Evolutionary conservation across 2,797 vertebrate species (phyloP).

Genomic region (Micromesistius poutassou): DNA sequence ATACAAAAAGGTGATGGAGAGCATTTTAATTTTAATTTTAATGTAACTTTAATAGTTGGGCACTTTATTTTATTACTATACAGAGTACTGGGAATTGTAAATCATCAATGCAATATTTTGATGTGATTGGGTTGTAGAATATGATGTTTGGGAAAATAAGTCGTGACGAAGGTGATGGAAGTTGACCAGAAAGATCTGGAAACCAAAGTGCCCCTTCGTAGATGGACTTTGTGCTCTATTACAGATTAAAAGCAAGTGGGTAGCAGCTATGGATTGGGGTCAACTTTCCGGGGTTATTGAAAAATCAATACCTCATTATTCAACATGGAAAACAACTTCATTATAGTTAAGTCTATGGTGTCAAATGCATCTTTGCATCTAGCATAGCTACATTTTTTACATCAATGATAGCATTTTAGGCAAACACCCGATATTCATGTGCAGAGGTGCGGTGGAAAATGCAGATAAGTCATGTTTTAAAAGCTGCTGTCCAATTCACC

Average conservation of each 20-base stretch:
- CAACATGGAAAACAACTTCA: background rate
- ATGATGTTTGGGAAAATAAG: background rate
- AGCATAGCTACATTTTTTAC: background rate
- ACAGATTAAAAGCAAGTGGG: background rate
- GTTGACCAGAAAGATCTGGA: background rate
- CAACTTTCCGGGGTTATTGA: too few species aligned
- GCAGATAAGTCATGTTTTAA: background rate
- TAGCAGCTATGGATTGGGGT: background rate
- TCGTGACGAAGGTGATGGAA: background rate
- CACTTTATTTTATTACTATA: background rate
- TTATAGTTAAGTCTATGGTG: background rate
- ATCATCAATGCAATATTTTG: background rate
- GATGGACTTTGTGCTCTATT: background rate
- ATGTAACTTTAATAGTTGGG: background rate
- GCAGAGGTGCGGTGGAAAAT: background rate
- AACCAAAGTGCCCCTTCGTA: background rate
- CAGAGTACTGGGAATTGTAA: background rate
- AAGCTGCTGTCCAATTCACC: background rate
- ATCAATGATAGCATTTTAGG: background rate
- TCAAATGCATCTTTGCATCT: background rate
- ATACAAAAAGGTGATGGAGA: slow-evolving; percentile 27
- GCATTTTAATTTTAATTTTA: background rate
- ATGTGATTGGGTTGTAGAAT: background rate
- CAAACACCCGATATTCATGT: background rate
- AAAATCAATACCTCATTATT: too few species aligned